phyloP scores from a whole-genome alignment of 2,888 invertebrate species.

The Sphaerophoria rueppellii region DNA sequence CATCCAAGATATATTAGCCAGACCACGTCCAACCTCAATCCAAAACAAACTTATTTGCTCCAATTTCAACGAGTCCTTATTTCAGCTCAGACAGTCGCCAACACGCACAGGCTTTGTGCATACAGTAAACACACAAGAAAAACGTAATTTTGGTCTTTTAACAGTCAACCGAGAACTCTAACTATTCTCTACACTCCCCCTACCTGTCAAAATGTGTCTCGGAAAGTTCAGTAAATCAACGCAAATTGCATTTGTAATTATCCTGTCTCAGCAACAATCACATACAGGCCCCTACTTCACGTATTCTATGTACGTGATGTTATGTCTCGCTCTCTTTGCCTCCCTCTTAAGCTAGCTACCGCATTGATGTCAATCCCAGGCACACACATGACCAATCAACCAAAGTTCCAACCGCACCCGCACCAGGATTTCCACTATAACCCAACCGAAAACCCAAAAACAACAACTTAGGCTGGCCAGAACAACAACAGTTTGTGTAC shows the following conservation, averaged over 20 bases:
- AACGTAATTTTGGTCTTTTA: constrained; percentile 28
- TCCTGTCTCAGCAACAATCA: constrained; percentile 62
- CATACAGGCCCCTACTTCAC: constrained; percentile 8
- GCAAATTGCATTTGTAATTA: constrained; percentile 67
- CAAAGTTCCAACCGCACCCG: constrained; percentile 3
- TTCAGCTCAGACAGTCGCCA: neutral
- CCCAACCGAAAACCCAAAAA: constrained; percentile 20
- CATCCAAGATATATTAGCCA: neutral
- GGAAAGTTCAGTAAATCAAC: constrained; percentile 63
- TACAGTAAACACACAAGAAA: neutral
- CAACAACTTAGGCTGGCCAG: constrained; percentile 55
- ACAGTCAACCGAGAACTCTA: constrained; percentile 23
- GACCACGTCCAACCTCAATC: neutral
- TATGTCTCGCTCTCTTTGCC: neutral
- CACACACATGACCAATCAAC: constrained; percentile 53
- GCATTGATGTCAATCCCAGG: constrained; percentile 52
- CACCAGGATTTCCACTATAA: constrained; percentile 7
- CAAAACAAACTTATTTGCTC: constrained; percentile 22
- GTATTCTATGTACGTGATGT: neutral
- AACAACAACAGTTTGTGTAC: constrained; percentile 69
- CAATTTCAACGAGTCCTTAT: constrained; percentile 7
- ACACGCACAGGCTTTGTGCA: neutral
- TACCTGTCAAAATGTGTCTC: constrained; percentile 25
- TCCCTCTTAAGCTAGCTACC: constrained; percentile 28
- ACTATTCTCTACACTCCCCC: neutral